Evolutionary conservation across 2,113 vertebrate genomes (phyloP).

Genomic region (Terrapene triunguis): DNA sequence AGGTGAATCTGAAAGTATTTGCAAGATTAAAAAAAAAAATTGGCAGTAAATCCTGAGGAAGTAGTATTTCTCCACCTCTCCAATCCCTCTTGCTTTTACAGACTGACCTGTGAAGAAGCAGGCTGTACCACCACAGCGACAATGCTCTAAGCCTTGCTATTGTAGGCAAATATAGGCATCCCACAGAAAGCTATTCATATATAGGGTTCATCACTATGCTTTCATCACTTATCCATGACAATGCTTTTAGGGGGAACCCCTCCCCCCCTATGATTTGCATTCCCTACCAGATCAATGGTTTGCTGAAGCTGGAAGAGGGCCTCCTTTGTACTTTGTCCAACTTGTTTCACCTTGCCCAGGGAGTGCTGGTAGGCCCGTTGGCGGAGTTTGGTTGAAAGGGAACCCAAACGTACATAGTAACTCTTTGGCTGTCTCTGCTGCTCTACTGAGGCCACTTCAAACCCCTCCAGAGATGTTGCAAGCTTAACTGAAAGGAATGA

Average conservation of each 20-base stretch:
- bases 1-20: too few relatives aligned
- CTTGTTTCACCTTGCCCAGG: constrained; percentile 72
- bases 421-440: constrained; percentile 52
- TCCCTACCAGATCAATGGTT: constrained; percentile 77
- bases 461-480: constrained; percentile 24
- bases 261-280: not conserved
- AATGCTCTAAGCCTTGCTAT: not conserved
- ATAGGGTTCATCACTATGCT: not conserved
- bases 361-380: constrained; percentile 80
- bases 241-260: not conserved
- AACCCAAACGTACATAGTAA: constrained; percentile 87
- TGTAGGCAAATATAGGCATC: not conserved
- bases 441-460: not conserved
- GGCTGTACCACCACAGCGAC: not conserved
- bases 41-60: not conserved
- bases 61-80: too few relatives aligned
- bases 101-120: not conserved
- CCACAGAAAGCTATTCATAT: not conserved
- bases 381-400: constrained; percentile 81
- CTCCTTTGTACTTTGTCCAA: constrained; percentile 68
- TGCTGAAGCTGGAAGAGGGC: constrained; percentile 78
- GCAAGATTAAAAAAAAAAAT: too few relatives aligned
- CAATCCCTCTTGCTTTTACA: too few relatives aligned
- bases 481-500: constrained; percentile 34
- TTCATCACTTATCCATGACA: too few relatives aligned